Evolutionary conservation across 2,113 vertebrate genomes (phyloP).

Genomic region (Pteruthius melanotis): DNA sequence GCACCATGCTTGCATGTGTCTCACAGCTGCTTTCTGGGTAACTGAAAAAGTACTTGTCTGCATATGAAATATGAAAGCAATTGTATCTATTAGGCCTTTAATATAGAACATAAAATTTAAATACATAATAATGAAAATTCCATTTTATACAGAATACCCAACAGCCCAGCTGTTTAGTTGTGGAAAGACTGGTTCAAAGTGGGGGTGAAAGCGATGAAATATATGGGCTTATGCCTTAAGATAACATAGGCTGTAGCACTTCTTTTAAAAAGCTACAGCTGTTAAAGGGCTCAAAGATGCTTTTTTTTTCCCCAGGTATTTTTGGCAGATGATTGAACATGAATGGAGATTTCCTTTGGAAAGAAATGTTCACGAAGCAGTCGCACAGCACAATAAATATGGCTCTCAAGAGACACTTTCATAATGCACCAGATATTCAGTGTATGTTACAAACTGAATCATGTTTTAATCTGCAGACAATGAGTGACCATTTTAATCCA

Average conservation of each 20-base stretch:
- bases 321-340: not conserved
- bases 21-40: conserved; percentile 6
- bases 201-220: not conserved
- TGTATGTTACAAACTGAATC: not conserved
- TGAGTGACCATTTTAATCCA: not conserved
- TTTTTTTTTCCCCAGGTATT: not conserved
- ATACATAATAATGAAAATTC: not conserved
- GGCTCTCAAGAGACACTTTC: not conserved
- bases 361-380: not conserved
- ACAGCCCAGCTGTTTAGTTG: not conserved
- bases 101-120: not conserved
- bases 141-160: not conserved
- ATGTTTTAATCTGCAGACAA: not conserved
- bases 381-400: not conserved
- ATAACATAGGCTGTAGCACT: not conserved
- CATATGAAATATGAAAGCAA: not conserved
- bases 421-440: not conserved
- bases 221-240: not conserved
- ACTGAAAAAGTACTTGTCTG: not conserved
- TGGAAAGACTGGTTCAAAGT: not conserved
- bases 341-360: not conserved
- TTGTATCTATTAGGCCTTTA: not conserved
- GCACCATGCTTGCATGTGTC: not conserved
- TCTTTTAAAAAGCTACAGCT: not conserved
- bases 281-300: not conserved